These are phyloP conservation scores for Eupsittula cactorum DNA, from an alignment of 2,113 vertebrate genomes.

Conservation along the genomic window DNA sequence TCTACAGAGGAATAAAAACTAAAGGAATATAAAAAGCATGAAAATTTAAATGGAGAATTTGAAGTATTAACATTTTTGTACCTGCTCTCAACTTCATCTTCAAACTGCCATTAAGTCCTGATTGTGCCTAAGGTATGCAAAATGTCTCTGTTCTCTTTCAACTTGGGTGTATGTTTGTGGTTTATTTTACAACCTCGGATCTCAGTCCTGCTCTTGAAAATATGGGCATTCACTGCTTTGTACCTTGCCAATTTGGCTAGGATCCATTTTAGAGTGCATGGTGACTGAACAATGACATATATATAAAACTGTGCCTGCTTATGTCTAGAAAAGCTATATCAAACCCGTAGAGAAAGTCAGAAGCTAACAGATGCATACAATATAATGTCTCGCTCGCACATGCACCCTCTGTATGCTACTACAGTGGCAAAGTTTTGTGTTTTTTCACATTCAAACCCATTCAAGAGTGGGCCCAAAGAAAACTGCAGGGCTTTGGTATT, in stretches of 20 bases:
- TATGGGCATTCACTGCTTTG: not conserved
- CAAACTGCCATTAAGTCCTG: not conserved
- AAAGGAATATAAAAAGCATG: not conserved
- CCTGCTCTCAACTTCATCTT: not conserved
- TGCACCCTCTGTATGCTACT: not conserved
- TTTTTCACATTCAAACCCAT: not conserved
- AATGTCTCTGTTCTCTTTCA: not conserved
- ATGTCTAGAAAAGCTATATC: not conserved
- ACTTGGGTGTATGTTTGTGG: not conserved
- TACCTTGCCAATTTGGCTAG: not conserved
- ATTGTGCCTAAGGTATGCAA: not conserved
- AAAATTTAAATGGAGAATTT: not conserved
- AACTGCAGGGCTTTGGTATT: not conserved
- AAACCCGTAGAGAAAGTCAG: not conserved
- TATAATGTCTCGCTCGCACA: not conserved
- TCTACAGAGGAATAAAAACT: not conserved
- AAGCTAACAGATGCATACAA: not conserved
- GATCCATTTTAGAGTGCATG: not conserved
- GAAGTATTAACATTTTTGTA: not conserved
- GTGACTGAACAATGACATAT: not conserved
- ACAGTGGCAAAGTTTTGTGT: not conserved
- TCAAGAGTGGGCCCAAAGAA: not conserved
- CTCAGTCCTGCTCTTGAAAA: not conserved
- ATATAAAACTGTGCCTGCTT: not conserved
- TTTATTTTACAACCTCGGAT: constrained; percentile 3